Base-by-base conservation (phyloP, 2,113 vertebrate species). In the Phylloscopus whistleri region DNA sequence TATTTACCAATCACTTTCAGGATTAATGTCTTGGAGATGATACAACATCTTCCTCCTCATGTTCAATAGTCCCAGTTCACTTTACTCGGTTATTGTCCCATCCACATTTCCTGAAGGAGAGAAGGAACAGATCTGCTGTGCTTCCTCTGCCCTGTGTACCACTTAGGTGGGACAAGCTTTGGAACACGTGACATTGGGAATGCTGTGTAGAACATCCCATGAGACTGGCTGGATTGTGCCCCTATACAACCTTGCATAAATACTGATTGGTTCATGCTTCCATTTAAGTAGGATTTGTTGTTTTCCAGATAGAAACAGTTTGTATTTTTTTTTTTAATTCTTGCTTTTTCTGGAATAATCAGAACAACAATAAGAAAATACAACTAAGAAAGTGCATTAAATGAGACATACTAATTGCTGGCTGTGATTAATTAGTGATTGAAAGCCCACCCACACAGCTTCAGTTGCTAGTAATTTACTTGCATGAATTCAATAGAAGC, bases 341-440 rank as follows among this genome's bases (percentile, higher is more conserved):
- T 70, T 3, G 0, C 1, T 10, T 81, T 94, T 81, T 87, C 77
- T 81, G 31, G 22, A 75, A 60, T 78, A 63, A 81, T 43, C 46
- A 67, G 48, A 58, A 77, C 63, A 88, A 52, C 41, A 91, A 82
- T 63, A 35, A 41, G 59, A 62, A 62, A 39, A 62, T 39, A 8
- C 26, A 62, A 82, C 56, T 16, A 78, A 84, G 51, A 81, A 96
- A 80, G 90, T 49, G 11, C 30, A 76, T 41, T 80, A 76, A 62
- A 70, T 0, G 16, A 90, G 37, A 88, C 59, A 59, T 24, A 39
- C 11, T 62, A 86, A 87, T 90, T 89, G 24, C 44, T 87, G 55
- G 21, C 51, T 92, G 46, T 53, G 41, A 83, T 85, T 90, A 93
- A 94, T 91, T 85, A 66, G 31, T 79, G 89, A 86, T 67, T 92